Evolutionary conservation across 2,113 vertebrate genomes (phyloP).

Genomic region (Anser brachyrhynchus): DNA sequence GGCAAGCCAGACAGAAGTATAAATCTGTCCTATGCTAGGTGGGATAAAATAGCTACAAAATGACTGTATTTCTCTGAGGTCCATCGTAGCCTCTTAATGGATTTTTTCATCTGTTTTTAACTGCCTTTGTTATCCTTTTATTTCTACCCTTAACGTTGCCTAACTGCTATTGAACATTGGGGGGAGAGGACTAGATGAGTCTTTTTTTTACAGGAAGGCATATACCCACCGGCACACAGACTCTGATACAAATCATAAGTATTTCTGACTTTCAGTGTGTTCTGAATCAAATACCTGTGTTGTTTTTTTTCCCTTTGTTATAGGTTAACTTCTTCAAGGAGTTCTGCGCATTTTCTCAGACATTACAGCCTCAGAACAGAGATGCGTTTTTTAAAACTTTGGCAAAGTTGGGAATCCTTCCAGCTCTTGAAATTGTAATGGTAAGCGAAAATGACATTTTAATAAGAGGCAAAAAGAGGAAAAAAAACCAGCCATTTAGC

Average conservation of each 20-base stretch:
- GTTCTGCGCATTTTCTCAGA: constrained; percentile 99
- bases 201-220: neutral
- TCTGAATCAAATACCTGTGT: neutral
- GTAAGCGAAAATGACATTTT: constrained; percentile 72
- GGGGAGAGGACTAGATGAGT: neutral
- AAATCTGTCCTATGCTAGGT: neutral
- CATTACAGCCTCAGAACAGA: constrained; percentile 96
- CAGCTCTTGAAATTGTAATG: constrained; percentile 98
- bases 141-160: neutral
- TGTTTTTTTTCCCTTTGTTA: neutral
- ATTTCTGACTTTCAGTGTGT: neutral
- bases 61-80: neutral
- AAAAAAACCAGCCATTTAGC: accelerated
- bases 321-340: constrained; percentile 99
- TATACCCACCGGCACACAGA: accelerated
- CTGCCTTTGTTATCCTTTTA: neutral
- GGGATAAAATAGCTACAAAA: neutral
- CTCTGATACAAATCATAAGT: neutral
- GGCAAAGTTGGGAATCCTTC: constrained; percentile 95
- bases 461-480: accelerated
- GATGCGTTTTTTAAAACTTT: constrained; percentile 98
- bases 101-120: neutral
- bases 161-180: neutral
- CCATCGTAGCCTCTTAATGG: neutral
- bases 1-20: accelerated